Base-by-base conservation (phyloP, 2,888 invertebrate genomes). In the Tridacna crocea region DNA sequence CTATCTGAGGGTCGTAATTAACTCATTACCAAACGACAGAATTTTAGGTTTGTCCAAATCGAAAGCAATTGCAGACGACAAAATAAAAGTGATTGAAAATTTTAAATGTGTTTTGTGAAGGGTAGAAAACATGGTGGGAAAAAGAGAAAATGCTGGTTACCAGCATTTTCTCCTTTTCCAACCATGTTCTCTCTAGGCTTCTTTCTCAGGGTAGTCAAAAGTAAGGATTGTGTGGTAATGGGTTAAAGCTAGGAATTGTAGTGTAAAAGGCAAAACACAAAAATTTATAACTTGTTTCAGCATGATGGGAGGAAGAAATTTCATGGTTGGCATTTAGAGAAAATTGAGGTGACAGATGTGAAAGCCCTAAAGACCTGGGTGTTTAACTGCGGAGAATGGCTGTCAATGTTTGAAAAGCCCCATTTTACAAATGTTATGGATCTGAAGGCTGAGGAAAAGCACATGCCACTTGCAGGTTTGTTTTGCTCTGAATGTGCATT, bases 371-470 rank as follows among this genome's bases (percentile, higher is more conserved):
- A 88, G 80, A 86, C 87, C 0, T 93, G 91, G 91, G 78, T 91
- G 24, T 93, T 93, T 76, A 65, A 84, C 46, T 93, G 92, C 84
- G 77, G 89, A 13, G 87, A 92, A 22, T 93, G 93, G 93, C 80
- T 93, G 36, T 93, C 93, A 0, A 80, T 91, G 46, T 84, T 75
- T 68, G 77, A 84, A 80, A 84, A 87, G 79, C 87, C 87, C 15
- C 80, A 91, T 83, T 90, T 83, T 80, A 82, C 85, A 60, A 89
- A 87, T 66, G 85, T 79, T 22, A 77, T 90, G 61, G 91, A 91
- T 80, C 77, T 92, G 27, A 76, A 83, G 72, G 91, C 88, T 17
- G 76, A 87, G 27, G 85, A 90, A 75, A 90, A 88, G 77, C 79
- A 91, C 65, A 85, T 73, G 19, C 87, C 87, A 13, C 61, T 84